Conservation (phyloP, 2,888 invertebrate genomes). For the Ganaspis brasiliensis region DNA sequence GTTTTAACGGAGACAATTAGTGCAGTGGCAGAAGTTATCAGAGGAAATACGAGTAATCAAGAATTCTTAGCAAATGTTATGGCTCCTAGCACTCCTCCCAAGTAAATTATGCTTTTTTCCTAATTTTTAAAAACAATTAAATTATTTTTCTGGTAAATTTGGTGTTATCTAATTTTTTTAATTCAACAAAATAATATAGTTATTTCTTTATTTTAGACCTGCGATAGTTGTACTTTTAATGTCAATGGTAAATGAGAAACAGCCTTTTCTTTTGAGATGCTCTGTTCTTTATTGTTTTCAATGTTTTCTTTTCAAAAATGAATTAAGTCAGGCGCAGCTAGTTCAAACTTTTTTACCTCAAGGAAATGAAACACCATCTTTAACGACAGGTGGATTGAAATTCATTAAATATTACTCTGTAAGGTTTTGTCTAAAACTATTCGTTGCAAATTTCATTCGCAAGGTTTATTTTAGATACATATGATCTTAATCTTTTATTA, state of each 20-base stretch:
- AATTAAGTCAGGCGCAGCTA: constrained; percentile 92
- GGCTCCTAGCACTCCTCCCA: constrained; percentile 96
- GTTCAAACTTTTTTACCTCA: constrained; percentile 96
- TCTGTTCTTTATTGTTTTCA: constrained; percentile 99
- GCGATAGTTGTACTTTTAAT: constrained; percentile 96
- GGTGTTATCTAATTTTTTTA: too few relatives aligned
- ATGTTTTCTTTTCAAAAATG: constrained; percentile 96
- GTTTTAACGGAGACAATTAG: constrained; percentile 98
- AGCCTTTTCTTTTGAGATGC: constrained; percentile 93
- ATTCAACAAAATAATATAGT: constrained; percentile 8
- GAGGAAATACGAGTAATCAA: constrained; percentile 95
- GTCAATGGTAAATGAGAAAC: constrained; percentile 99
- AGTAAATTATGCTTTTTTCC: constrained; percentile 75
- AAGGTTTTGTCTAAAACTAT: too few relatives aligned
- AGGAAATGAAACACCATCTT: constrained; percentile 86
- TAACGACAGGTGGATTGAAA: constrained; percentile 82
- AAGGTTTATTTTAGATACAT: too few relatives aligned
- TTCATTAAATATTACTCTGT: background rate
- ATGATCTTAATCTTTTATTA: too few relatives aligned
- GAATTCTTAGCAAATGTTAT: constrained; percentile 94
- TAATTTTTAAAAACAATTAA: background rate
- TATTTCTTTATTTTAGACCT: constrained; percentile 84
- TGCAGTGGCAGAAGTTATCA: constrained; percentile 95
- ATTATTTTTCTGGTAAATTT: too few relatives aligned
- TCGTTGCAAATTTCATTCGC: too few relatives aligned